Evolutionary conservation across 2,113 vertebrate genomes (phyloP), one percentile per base, ranked within the genome.

Genomic region (Oncorhynchus masou): DNA sequence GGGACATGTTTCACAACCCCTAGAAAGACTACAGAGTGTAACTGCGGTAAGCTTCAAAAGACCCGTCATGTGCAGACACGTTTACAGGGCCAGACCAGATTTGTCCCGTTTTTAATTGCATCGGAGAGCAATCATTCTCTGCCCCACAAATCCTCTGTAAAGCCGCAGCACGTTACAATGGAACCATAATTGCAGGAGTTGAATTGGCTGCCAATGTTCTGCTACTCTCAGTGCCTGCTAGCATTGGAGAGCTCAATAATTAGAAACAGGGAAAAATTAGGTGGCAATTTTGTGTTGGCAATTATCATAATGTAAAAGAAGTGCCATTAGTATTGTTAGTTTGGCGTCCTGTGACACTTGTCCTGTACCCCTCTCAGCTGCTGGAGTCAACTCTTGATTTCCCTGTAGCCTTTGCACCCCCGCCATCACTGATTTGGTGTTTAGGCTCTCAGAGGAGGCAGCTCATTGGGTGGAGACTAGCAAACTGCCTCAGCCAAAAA

Each of bases 251-350:
- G 91, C 86, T 84, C 87, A 92, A 91, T 93, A 93, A 93, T 94
- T 93, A 93, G 90, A 92, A 92, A 91, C 87, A 79, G 87, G 91
- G 86, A 88, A 84, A 92, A 93, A 93, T 91, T 89, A 90, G 87
- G 88, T 92, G 89, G 86, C 88, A 93, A 92, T 93, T 92, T 92
- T 92, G 90, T 89, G 88, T 90, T 90, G 89, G 91, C 90, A 92
- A 94, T 94, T 94, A 93, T 92, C 88, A 92, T 92, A 94, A 92
- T 93, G 91, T 89, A 88, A 91, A 92, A 92, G 88, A 92, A 90
- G 91, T 90, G 83, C 87, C 91, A 90, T 91, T 91, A 91, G 89
- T 87, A 88, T 88, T 91, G 90, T 89, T 91, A 88, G 83, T 86
- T 83, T 84, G 86, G 85, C 88, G 88, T 88, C 90, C 90, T 89